Percentiles rank a stretch among this genome's conserved stretches.
Evolutionary conservation across 2,888 invertebrate species (phyloP).

Genomic region (Ormyrus rosae): DNA sequence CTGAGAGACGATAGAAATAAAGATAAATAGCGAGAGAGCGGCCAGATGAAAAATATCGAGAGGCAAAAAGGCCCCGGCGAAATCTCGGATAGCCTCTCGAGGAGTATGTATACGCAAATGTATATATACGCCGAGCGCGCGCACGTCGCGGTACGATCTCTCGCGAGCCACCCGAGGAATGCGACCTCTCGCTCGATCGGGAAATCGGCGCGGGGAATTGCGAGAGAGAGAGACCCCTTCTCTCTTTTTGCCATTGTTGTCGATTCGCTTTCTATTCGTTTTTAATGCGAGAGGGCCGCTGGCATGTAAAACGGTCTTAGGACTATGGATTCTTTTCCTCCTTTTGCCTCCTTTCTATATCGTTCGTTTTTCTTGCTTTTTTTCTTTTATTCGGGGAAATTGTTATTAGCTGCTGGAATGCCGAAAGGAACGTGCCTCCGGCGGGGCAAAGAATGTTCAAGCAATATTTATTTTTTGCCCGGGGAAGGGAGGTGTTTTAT

Average conservation of each 20-base stretch:
- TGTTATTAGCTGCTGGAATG: conserved; percentile 27
- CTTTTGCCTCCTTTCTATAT: neutral
- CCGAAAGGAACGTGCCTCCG: neutral
- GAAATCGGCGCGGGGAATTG: conserved; percentile 11
- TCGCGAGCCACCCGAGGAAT: conserved; percentile 6
- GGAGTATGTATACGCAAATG: neutral
- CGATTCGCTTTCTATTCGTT: conserved; percentile 16
- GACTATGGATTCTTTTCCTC: neutral
- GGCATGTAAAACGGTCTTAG: conserved; percentile 20
- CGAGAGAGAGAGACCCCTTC: neutral
- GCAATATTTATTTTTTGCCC: conserved; percentile 7
- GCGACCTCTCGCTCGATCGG: conserved; percentile 21
- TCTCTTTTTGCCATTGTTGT: neutral
- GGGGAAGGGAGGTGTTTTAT: neutral
- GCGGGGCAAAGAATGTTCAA: neutral
- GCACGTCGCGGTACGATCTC: neutral
- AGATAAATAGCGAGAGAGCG: conserved; percentile 11
- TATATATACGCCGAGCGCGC: neutral
- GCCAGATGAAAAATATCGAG: neutral
- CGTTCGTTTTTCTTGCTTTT: neutral
- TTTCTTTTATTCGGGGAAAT: conserved; percentile 9
- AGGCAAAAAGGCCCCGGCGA: neutral
- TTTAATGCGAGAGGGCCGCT: neutral
- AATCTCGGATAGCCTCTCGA: neutral
- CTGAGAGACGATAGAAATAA: conserved; percentile 9